Evolutionary conservation across 1,140 invertebrate genomes (phyloP).

Genomic region (Trialeurodes vaporariorum): DNA sequence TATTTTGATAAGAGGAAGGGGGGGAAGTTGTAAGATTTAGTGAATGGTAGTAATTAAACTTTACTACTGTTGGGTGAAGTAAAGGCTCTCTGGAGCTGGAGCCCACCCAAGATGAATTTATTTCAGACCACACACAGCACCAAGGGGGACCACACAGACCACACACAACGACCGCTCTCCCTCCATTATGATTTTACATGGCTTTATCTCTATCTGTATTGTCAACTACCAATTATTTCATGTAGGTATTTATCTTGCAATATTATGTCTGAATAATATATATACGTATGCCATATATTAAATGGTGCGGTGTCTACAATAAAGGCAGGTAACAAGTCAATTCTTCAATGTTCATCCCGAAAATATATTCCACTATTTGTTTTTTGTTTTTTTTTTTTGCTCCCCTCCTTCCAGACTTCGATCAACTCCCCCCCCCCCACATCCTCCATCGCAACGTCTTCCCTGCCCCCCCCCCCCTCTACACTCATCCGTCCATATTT

Average conservation of each 20-base stretch:
- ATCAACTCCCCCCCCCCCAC: background rate
- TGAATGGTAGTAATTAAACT: conserved; percentile 1
- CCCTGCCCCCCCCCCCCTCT: background rate
- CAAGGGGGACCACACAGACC: too few relatives aligned
- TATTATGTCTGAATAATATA: conserved; percentile 1
- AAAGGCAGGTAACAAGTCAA: background rate
- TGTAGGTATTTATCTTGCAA: background rate
- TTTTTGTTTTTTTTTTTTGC: too few relatives aligned
- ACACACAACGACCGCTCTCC: background rate
- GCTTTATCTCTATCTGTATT: background rate
- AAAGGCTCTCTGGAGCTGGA: too few relatives aligned
- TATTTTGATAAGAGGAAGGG: background rate
- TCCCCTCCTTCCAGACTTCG: too few relatives aligned
- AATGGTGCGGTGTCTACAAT: background rate
- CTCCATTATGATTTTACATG: background rate
- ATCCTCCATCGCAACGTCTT: background rate
- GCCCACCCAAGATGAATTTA: background rate
- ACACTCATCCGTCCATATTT: background rate
- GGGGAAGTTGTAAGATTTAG: background rate
- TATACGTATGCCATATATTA: background rate
- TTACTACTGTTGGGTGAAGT: background rate
- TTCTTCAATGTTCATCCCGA: background rate
- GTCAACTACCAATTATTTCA: background rate
- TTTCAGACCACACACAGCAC: background rate
- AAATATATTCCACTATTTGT: conserved; percentile 1